A percentile compares a stretch with the other conserved stretches of the same genome.
Evolutionary conservation across 2,113 vertebrate species (phyloP).

Genomic region (Perca schrenkii): DNA sequence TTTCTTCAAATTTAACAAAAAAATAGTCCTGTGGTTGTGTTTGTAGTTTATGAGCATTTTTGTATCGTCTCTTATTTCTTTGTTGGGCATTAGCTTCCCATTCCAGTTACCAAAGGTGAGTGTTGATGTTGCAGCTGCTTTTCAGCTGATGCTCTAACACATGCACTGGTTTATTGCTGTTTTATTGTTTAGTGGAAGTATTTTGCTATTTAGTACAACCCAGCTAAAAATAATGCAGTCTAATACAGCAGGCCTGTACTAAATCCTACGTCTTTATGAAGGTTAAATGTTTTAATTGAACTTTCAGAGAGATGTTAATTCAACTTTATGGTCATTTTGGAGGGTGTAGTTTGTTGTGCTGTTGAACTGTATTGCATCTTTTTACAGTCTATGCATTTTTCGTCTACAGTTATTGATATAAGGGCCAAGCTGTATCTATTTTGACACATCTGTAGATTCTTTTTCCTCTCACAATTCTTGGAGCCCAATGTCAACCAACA

Average conservation of each 20-base stretch:
- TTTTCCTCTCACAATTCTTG: neutral
- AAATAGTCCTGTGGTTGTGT: neutral
- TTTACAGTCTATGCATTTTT: neutral
- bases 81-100: constrained; percentile 20
- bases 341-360: neutral
- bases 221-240: neutral
- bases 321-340: neutral
- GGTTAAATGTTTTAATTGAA: neutral
- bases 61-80: constrained; percentile 22
- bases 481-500: no score
- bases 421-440: no score
- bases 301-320: neutral
- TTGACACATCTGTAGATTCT: no score
- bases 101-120: constrained; percentile 56
- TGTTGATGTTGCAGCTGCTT: constrained; percentile 18
- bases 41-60: neutral
- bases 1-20: neutral
- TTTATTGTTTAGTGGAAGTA: neutral
- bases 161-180: constrained; percentile 1
- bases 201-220: constrained; percentile 1
- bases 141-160: constrained; percentile 34
- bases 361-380: neutral
- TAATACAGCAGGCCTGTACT: no score
- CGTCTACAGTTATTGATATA: neutral
- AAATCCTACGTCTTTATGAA: neutral